Conservation (phyloP, 2,797 vertebrate genomes). For the Chrosomus eos region DNA sequence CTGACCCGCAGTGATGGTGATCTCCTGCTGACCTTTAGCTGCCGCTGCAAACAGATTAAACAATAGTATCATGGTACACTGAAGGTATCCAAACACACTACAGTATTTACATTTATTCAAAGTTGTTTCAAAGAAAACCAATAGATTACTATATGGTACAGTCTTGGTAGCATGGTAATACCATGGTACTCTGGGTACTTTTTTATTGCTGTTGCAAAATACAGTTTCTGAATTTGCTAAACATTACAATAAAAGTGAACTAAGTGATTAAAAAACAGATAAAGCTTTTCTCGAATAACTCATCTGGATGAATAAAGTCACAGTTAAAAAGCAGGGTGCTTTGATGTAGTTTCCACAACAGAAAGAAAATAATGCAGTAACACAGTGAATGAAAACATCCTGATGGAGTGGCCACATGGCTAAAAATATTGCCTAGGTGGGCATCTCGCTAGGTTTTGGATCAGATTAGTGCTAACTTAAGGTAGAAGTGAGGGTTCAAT, state of each 20-base stretch:
- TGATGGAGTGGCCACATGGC: neutral
- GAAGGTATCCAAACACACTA: neutral
- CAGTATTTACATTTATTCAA: neutral
- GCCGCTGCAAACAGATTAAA: constrained; percentile 65
- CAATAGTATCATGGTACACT: neutral
- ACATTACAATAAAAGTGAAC: constrained; percentile 15
- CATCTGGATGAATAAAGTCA: constrained; percentile 31
- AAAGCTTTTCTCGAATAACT: constrained; percentile 39
- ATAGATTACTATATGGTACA: neutral
- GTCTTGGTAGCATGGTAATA: neutral
- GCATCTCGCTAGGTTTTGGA: neutral
- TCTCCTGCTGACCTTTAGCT: constrained; percentile 87
- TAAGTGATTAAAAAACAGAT: constrained; percentile 56
- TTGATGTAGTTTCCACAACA: neutral
- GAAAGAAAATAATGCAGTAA: neutral
- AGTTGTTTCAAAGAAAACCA: neutral
- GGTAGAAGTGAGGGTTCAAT: neutral
- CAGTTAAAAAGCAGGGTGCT: constrained; percentile 22
- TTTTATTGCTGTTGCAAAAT: neutral
- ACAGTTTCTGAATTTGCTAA: neutral
- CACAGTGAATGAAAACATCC: neutral
- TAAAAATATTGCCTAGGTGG: neutral
- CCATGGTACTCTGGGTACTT: neutral
- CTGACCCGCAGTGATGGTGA: constrained; percentile 89
- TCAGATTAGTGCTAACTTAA: neutral